Percentiles rank a stretch among this genome's conserved stretches.
Conservation (phyloP, 92 coral and sea anemone genomes). For the Palythoa grandis region DNA sequence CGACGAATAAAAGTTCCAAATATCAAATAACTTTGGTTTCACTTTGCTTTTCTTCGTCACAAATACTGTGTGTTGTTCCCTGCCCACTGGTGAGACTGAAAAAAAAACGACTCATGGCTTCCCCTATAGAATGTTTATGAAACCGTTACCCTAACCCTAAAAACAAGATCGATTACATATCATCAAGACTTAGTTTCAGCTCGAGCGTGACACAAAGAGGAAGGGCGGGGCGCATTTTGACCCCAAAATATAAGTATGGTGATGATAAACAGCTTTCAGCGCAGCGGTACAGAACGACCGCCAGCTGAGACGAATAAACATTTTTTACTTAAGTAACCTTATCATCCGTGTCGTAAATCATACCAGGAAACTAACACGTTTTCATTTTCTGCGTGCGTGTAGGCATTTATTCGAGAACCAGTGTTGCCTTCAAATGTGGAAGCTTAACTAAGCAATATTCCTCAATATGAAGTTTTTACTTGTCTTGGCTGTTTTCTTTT, state of each 20-base stretch:
- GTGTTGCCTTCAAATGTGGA: neutral
- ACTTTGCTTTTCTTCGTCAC: no score
- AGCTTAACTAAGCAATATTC: neutral
- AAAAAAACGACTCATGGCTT: neutral
- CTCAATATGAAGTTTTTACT: neutral
- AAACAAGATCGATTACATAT: neutral
- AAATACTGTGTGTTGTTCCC: neutral
- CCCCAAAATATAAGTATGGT: neutral
- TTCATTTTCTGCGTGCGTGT: neutral
- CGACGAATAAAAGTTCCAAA: no score
- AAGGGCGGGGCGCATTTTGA: neutral
- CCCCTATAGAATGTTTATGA: neutral
- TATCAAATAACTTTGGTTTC: no score
- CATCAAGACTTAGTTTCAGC: neutral
- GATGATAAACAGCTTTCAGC: neutral
- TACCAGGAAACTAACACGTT: slow-evolving; percentile 24
- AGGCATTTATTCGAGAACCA: neutral
- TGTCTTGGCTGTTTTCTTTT: neutral
- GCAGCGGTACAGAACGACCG: neutral
- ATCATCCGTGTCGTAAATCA: neutral
- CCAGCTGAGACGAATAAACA: neutral
- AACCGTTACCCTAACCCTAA: neutral
- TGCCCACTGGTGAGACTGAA: neutral
- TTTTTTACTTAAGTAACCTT: neutral
- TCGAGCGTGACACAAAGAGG: neutral